phyloP scores from a whole-genome alignment of 2,797 vertebrate genomes.

The Tapirus indicus region DNA sequence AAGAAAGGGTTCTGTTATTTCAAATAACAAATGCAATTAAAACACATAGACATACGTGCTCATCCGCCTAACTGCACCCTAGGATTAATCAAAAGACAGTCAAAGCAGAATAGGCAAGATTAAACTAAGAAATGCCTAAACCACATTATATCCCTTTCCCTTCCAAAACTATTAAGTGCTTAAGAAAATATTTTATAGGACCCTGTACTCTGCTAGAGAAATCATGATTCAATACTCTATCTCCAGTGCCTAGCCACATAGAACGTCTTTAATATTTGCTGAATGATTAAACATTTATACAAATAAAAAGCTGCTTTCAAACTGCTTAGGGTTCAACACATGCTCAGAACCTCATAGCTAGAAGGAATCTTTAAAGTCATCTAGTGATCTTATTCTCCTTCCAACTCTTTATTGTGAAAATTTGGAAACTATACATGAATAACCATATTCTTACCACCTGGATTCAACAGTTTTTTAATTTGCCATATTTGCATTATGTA shows the following conservation, averaged over 20 bases:
- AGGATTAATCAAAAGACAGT: conserved; percentile 42
- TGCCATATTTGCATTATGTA: background rate
- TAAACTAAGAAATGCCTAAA: background rate
- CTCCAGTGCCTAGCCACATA: background rate
- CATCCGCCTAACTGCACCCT: background rate
- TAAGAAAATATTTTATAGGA: background rate
- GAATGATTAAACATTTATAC: background rate
- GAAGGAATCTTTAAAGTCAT: conserved; percentile 23
- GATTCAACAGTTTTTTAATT: background rate
- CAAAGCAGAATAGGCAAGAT: background rate
- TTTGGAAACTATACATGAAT: background rate
- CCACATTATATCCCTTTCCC: background rate
- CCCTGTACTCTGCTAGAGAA: background rate
- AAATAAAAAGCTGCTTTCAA: conserved; percentile 25
- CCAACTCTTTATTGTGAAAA: conserved; percentile 18
- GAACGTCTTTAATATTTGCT: background rate
- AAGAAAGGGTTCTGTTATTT: conserved; percentile 18
- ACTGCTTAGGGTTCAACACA: background rate
- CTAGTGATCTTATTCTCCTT: background rate
- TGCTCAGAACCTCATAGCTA: background rate
- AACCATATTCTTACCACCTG: background rate
- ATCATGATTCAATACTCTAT: background rate
- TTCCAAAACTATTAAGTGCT: background rate
- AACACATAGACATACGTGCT: background rate
- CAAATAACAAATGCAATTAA: conserved; percentile 12